Evolutionary conservation across 2,113 vertebrate genomes (phyloP).

Genomic region (Oncorhynchus kisutch): DNA sequence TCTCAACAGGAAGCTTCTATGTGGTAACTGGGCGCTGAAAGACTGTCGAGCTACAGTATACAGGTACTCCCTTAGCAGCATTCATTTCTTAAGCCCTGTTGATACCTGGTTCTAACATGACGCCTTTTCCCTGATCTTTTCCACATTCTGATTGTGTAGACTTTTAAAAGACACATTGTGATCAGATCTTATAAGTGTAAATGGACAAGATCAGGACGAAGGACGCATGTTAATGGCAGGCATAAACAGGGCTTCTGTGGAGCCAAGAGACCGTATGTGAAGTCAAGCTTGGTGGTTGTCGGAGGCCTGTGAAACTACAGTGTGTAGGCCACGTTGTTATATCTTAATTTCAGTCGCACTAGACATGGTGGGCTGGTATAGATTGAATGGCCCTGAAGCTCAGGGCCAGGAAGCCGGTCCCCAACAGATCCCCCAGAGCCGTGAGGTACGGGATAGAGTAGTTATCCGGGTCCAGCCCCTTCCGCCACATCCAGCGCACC

Average conservation of each 20-base stretch:
- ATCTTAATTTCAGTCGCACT: background rate
- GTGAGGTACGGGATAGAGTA: slow-evolving; percentile 96
- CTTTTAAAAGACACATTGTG: too few relatives aligned
- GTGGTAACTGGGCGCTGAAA: background rate
- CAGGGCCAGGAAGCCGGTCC: slow-evolving; percentile 84
- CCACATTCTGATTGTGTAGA: too few relatives aligned
- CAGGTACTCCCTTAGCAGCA: background rate
- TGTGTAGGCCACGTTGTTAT: background rate
- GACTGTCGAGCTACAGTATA: background rate
- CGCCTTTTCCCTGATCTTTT: too few relatives aligned
- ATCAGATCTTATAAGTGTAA: too few relatives aligned
- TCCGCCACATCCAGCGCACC: slow-evolving; percentile 82
- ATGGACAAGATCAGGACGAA: too few relatives aligned
- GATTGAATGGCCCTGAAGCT: slow-evolving; percentile 71
- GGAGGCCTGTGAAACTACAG: background rate
- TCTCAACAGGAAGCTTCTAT: background rate
- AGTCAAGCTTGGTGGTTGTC: slow-evolving; percentile 5
- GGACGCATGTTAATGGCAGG: too few relatives aligned
- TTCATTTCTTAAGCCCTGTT: background rate
- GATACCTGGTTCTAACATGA: too few relatives aligned
- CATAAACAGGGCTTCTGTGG: too few relatives aligned
- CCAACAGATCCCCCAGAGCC: slow-evolving; percentile 88
- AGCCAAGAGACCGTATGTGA: background rate
- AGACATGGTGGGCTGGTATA: too few relatives aligned
- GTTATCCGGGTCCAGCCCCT: slow-evolving; percentile 87